Conservation (phyloP, 2,113 vertebrate genomes). For the Heliornis fulica region DNA sequence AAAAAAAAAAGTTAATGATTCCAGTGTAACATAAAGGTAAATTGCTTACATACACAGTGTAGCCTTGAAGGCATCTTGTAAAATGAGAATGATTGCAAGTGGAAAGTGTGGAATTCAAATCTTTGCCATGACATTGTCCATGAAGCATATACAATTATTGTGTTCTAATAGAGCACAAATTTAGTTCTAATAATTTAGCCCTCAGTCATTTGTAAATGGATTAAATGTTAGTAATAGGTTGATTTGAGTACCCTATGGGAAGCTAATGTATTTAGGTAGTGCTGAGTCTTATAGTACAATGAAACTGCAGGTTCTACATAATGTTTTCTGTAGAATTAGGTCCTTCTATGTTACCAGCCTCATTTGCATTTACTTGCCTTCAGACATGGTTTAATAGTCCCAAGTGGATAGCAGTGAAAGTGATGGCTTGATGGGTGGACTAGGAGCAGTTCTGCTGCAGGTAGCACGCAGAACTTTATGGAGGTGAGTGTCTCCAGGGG, state of each 20-base stretch:
- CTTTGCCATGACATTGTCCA: not conserved
- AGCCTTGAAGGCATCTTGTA: constrained; percentile 3
- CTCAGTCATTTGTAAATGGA: not conserved
- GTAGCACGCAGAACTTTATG: fast-evolving
- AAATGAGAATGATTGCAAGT: not conserved
- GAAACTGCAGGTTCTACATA: not conserved
- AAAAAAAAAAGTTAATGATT: not conserved
- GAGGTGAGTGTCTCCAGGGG: not conserved
- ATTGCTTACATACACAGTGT: not conserved
- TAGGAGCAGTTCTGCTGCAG: not conserved
- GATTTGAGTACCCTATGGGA: not conserved
- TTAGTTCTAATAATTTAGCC: not conserved
- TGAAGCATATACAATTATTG: not conserved
- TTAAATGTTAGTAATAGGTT: not conserved
- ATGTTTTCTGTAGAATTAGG: not conserved
- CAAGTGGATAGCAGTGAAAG: not conserved
- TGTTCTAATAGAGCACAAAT: not conserved
- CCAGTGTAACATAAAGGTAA: not conserved
- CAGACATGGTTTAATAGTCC: not conserved
- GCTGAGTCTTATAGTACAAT: not conserved
- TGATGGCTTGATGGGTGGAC: not conserved
- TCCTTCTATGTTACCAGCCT: not conserved
- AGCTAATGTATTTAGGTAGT: not conserved
- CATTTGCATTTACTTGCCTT: not conserved
- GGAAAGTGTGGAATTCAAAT: not conserved